phyloP scores from a whole-genome alignment of 2,888 invertebrate species.

The Enchytraeus crypticus region DNA sequence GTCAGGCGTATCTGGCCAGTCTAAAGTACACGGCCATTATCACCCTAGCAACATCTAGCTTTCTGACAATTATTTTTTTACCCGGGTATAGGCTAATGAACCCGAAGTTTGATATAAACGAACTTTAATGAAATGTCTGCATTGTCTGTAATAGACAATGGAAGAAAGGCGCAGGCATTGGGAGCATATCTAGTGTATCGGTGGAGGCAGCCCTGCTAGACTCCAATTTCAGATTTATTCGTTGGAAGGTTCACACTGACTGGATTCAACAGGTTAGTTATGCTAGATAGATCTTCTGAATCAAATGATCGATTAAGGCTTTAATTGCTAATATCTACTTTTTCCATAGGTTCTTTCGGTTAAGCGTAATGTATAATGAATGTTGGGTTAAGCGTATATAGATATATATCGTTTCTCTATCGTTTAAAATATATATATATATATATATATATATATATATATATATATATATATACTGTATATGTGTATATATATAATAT shows the following conservation, averaged over 20 bases:
- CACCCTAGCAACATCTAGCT: too few species aligned
- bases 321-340: neutral
- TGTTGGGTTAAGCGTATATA: neutral
- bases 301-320: neutral
- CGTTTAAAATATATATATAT: too few species aligned
- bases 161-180: constrained; percentile 47
- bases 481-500: too few species aligned
- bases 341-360: neutral
- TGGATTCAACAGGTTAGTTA: constrained; percentile 47
- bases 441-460: too few species aligned
- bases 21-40: too few species aligned
- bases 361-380: neutral
- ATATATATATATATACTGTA: too few species aligned
- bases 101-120: too few species aligned
- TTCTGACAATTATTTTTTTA: too few species aligned
- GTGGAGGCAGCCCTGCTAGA: constrained; percentile 36
- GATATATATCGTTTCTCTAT: too few species aligned
- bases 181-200: constrained; percentile 42
- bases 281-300: neutral
- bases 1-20: too few species aligned
- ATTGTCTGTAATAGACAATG: constrained; percentile 35
- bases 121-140: too few species aligned
- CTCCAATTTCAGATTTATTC: constrained; percentile 41
- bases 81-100: too few species aligned
- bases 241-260: constrained; percentile 48